A percentile compares a stretch with the other conserved stretches of the same genome.
These are phyloP conservation scores for Perithous albicinctus DNA, from an alignment of 2,888 invertebrate species.

Conservation along the genomic window DNA sequence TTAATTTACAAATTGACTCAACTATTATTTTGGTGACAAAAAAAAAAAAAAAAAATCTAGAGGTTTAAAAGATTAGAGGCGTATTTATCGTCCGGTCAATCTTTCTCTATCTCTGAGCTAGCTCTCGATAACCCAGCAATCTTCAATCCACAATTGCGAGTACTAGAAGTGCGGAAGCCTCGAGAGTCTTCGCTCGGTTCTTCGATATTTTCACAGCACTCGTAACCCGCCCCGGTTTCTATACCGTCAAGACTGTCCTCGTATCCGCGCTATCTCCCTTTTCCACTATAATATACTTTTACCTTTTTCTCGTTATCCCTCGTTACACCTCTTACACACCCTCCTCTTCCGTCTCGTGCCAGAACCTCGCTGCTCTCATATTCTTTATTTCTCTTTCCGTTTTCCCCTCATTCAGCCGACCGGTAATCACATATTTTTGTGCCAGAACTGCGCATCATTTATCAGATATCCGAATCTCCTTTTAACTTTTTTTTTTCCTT, in stretches of 20 bases:
- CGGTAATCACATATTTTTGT: neutral
- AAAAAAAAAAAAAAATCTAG: neutral
- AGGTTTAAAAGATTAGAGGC: conserved; percentile 47
- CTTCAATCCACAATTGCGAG: conserved; percentile 59
- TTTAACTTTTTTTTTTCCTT: neutral
- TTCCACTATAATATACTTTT: conserved; percentile 31
- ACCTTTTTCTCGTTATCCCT: conserved; percentile 41
- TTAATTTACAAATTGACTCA: neutral
- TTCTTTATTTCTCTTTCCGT: conserved; percentile 2
- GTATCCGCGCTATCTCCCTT: conserved; percentile 49
- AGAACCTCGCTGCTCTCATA: neutral
- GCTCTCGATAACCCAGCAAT: conserved; percentile 57
- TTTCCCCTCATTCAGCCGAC: neutral
- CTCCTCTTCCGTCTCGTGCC: neutral
- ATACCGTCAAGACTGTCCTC: conserved; percentile 52
- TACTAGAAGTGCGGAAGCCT: conserved; percentile 40
- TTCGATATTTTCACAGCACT: conserved; percentile 72
- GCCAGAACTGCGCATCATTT: neutral
- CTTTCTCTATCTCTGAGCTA: conserved; percentile 46
- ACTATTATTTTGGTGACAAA: neutral
- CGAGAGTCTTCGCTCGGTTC: conserved; percentile 52
- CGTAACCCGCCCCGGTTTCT: conserved; percentile 43
- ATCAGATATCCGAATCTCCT: neutral
- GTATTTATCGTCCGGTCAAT: conserved; percentile 30
- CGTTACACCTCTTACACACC: conserved; percentile 28